phyloP scores from a whole-genome alignment of 2,797 vertebrate genomes.

The Bradypus variegatus region DNA sequence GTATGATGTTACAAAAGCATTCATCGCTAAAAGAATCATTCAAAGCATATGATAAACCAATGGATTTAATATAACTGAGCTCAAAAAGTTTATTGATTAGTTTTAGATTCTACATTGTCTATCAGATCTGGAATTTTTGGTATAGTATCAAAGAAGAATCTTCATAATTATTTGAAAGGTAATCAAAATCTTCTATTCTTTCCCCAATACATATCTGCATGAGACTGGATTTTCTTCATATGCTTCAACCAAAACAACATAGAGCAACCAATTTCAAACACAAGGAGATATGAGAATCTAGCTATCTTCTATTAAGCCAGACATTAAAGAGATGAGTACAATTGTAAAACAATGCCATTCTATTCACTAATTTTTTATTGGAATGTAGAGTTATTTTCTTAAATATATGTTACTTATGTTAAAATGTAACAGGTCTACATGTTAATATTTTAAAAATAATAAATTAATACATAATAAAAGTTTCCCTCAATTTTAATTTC shows the following conservation, averaged over 20 bases:
- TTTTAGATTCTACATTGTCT: neutral
- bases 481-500: constrained; percentile 10
- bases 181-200: neutral
- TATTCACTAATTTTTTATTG: neutral
- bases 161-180: neutral
- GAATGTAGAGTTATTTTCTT: neutral
- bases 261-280: neutral
- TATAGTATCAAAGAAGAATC: neutral
- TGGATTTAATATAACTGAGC: neutral
- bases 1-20: neutral
- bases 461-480: neutral
- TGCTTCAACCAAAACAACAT: neutral
- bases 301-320: neutral
- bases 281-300: neutral
- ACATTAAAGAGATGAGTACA: neutral
- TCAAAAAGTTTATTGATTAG: neutral
- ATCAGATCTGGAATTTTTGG: neutral
- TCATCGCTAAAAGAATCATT: neutral
- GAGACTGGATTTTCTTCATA: neutral
- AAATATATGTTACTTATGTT: neutral
- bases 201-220: neutral
- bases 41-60: neutral
- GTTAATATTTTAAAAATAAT: neutral
- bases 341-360: neutral
- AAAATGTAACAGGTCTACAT: neutral